These are phyloP conservation scores for Xenotilapia leptura DNA, from an alignment of 2,113 vertebrate species.

Conservation along the genomic window DNA sequence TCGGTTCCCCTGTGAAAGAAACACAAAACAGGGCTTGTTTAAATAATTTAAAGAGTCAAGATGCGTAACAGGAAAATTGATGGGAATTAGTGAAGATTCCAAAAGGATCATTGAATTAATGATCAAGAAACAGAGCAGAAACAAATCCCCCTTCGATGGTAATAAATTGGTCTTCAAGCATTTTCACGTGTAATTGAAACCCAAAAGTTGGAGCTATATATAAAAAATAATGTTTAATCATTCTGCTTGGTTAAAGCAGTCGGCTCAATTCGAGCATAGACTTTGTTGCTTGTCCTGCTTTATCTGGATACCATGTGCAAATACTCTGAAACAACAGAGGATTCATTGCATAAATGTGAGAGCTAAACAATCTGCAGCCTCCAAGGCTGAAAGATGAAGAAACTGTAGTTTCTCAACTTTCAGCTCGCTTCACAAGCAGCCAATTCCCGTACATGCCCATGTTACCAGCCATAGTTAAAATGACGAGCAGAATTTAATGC, in stretches of 20 bases:
- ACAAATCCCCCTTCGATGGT: neutral
- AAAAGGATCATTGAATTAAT: neutral
- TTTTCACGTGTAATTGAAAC: neutral
- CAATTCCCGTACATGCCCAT: neutral
- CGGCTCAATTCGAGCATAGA: neutral
- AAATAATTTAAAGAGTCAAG: neutral
- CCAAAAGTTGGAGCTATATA: neutral
- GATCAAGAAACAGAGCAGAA: neutral
- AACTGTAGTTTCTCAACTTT: neutral
- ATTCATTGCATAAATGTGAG: neutral
- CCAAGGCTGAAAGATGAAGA: neutral
- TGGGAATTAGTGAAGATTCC: neutral
- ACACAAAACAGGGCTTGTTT: neutral
- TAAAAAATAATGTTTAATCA: neutral
- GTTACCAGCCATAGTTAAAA: neutral
- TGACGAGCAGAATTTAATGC: neutral
- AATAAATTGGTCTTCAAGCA: neutral
- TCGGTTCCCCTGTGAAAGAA: constrained; percentile 79
- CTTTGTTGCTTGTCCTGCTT: neutral
- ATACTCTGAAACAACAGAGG: neutral
- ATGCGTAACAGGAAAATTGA: neutral
- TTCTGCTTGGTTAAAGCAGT: neutral
- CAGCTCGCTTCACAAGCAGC: neutral
- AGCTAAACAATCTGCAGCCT: neutral
- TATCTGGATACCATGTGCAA: neutral